Percentiles rank a stretch among this genome's conserved stretches.
These are phyloP conservation scores for Drosophila mettleri DNA, from an alignment of 2,888 invertebrate genomes.

Conservation along the genomic window DNA sequence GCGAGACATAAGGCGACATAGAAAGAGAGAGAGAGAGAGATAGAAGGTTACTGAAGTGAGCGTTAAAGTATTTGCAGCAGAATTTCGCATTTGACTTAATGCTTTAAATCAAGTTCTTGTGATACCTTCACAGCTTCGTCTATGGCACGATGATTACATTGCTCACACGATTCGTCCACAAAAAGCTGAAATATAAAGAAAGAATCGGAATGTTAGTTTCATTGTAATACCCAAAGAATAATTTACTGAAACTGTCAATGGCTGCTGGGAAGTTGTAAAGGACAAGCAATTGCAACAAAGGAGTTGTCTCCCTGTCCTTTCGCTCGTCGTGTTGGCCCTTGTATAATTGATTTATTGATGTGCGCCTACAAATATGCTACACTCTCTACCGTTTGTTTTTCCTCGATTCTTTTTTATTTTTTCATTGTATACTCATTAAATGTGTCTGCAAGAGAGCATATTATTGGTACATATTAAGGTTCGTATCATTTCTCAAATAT, in stretches of 20 bases:
- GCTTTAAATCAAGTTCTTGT: conserved; percentile 33
- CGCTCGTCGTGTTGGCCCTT: conserved; percentile 31
- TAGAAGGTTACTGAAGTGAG: neutral
- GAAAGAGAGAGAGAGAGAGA: neutral
- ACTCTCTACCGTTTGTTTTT: neutral
- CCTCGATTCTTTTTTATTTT: neutral
- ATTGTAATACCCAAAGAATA: conserved; percentile 58
- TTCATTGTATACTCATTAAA: neutral
- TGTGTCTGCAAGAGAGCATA: neutral
- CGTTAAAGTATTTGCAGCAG: conserved; percentile 1
- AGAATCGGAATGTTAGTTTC: conserved; percentile 42
- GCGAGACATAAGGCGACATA: too few species aligned
- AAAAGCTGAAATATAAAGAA: conserved; percentile 8
- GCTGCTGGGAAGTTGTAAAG: conserved; percentile 60
- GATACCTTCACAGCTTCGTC: conserved; percentile 16
- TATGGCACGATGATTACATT: conserved; percentile 43
- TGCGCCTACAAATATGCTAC: conserved; percentile 40
- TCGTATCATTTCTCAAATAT: neutral
- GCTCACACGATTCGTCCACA: conserved; percentile 9
- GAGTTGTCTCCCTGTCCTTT: neutral
- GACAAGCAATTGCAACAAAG: conserved; percentile 54
- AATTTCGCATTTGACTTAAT: conserved; percentile 8
- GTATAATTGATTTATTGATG: conserved; percentile 75
- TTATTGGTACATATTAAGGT: neutral
- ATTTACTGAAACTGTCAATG: conserved; percentile 59